Conservation (phyloP, 2,888 invertebrate genomes). For the Heterodera filipjevi region DNA sequence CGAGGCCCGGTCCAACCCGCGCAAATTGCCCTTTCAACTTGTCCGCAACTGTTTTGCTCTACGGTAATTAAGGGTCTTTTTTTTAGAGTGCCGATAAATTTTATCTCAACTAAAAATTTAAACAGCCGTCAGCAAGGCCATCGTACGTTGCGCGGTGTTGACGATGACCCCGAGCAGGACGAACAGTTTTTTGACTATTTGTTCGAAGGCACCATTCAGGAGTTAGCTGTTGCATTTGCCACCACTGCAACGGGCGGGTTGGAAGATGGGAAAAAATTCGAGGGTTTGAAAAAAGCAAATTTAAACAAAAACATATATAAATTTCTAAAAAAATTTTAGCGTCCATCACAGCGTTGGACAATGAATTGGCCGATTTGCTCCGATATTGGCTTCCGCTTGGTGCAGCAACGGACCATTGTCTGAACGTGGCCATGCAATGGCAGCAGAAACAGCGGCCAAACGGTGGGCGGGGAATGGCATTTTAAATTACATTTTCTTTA, state of each 20-base stretch:
- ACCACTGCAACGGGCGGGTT: background rate
- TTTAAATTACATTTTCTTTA: background rate
- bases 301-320: no score
- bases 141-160: conserved; percentile 37
- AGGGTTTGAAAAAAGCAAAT: no score
- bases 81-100: background rate
- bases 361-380: conserved; percentile 42
- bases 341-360: conserved; percentile 33
- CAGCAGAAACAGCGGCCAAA: conserved; percentile 14
- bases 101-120: background rate
- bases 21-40: conserved; percentile 41
- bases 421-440: conserved; percentile 48
- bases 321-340: background rate
- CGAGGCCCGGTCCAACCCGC: conserved; percentile 18
- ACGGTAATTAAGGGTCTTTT: conserved; percentile 34
- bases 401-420: conserved; percentile 51
- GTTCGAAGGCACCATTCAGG: conserved; percentile 46
- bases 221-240: background rate
- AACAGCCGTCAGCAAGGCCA: conserved; percentile 42
- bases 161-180: conserved; percentile 51
- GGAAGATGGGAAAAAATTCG: no score
- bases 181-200: conserved; percentile 51
- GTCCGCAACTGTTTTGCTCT: conserved; percentile 44
- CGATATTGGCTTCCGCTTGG: conserved; percentile 56
- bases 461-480: background rate